Base-by-base conservation (phyloP, 2,113 vertebrate genomes). In the Acrocephalus kingi region DNA sequence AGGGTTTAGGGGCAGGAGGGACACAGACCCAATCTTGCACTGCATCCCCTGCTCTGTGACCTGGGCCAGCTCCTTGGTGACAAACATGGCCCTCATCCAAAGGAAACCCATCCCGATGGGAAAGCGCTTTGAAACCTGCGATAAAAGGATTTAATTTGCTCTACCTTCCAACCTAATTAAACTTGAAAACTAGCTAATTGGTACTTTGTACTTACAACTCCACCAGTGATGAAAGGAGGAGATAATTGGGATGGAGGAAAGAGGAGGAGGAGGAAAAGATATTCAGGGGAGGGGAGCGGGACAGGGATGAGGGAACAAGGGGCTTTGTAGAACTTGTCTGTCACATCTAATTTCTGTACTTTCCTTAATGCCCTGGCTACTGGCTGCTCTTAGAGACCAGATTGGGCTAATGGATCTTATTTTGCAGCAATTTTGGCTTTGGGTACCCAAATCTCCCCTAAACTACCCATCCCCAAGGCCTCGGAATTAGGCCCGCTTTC, bases 81-180 rank as follows among this genome's bases (percentile, higher is more conserved):
- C 90, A 68, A 68, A 76, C 13, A 10, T 1, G n/a, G 68, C 27
- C 88, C 90, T 78, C 78, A 39, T 89, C 83, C 87, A 90, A 92
- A 97, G 87, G 69, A 75, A 94, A 51, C 49, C 64, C 23, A 30
- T 90, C 95, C 94, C 78, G 82, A 90, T 56, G 94, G 95, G 94
- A 96, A 96, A 95, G 90, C 1, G 21, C 96, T 97, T 97, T 96
- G 97, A 97, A 97, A 97, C 33, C 10, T 52, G 96, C n/a, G 77
- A 96, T 96, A 97, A 98, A 97, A 97, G 98, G 94, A 96, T 98
- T 97, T 97, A 97, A 98, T 98, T 98, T 95, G 93, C 97, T 97
- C 90, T 96, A 97, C 96, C 98, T 97, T 97, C 96, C 97, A 96
- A 97, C 97, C 97, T 97, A 98, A 97, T 97, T 98, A 98, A 98